Evolutionary conservation across 2,888 invertebrate genomes (phyloP), one percentile per base, ranked within the genome.

Genomic region (Melieria picta): DNA sequence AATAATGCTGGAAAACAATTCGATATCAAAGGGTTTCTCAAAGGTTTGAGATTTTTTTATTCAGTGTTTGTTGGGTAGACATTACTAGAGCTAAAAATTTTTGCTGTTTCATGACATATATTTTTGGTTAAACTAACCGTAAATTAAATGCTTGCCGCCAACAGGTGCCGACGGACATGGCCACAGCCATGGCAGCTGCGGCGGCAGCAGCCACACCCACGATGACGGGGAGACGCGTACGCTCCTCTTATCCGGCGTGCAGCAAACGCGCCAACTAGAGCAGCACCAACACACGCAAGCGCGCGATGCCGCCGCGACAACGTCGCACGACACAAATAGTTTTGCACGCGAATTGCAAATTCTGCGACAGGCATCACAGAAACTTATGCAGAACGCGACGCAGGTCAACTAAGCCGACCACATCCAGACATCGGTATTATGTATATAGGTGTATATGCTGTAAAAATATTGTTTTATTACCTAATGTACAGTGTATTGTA

Each of bases 101-200:
- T 16, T 55, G 11, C 11, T 55, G 55, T 9, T 9, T 4, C 3
- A 1, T 55, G 3, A 55, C 11, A 55, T 9, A 55, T 55, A 55
- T 5, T 55, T 55, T 55, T 16, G 16, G 16, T 16, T 16, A 16
- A 16, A 16, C 16, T 55, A 45, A 45, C 9, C 7, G 43, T 42
- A 43, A 58, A 7, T 58, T 42, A 7, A 30, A 30, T 43, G 45
- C 45, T 43, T 60, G 9, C 0, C 6, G 11, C 5, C n/a, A 45
- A 1, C 30, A 64, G 64, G 30, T 4, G 46, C 64, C n/a, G 52
- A 50, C 9, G 52, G 30, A 5, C 42, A 64, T 64, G n/a, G 64
- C 5, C 64, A 64, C 45, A 64, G 52, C 42, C 64, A 64, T 11
- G 43, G 52, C 30, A 50, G 64, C 52, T 64, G 64, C 43, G n/a